Conservation (phyloP, 2,888 invertebrate genomes). For the Stomorhina lunata region DNA sequence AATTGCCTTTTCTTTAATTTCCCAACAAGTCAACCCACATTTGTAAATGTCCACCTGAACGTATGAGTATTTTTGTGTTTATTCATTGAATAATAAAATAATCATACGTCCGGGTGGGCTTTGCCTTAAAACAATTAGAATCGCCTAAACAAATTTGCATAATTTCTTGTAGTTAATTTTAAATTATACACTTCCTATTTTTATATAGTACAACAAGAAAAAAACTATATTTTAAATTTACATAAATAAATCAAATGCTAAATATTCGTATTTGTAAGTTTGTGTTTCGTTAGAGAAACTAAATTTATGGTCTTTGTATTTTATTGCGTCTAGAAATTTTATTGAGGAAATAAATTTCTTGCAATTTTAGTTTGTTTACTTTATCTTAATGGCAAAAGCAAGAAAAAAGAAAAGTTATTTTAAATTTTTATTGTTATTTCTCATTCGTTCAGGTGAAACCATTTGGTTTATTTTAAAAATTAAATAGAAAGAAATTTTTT, state of each 20-base stretch:
- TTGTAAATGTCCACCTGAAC: not conserved
- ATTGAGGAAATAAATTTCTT: no score
- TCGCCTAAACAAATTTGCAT: not conserved
- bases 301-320: not conserved
- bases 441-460: no score
- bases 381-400: not conserved
- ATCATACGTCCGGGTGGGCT: not conserved
- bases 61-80: not conserved
- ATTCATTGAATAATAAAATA: not conserved
- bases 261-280: no score
- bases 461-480: slow-evolving; percentile 10
- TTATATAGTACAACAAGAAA: no score
- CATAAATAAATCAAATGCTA: no score
- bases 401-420: no score
- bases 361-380: not conserved
- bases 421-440: no score
- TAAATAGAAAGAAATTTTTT: not conserved
- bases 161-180: not conserved
- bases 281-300: not conserved
- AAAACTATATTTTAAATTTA: not conserved
- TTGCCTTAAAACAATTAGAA: not conserved
- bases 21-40: no score
- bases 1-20: no score
- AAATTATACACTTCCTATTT: not conserved
- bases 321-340: not conserved